phyloP scores from a whole-genome alignment of 2,113 vertebrate species.

The Platysteira castanea region DNA sequence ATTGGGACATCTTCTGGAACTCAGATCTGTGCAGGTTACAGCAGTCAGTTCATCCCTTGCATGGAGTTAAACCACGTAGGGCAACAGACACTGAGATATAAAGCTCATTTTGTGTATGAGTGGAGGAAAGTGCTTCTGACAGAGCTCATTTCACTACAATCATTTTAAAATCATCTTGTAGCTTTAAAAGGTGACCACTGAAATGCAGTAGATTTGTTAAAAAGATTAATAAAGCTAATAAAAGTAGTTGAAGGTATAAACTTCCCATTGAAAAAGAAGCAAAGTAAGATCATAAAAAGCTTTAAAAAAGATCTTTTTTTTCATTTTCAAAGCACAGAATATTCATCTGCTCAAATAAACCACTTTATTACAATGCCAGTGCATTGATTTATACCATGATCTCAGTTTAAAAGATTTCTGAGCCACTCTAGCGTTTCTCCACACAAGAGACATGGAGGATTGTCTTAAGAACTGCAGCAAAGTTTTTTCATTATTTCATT shows the following conservation, averaged over 20 bases:
- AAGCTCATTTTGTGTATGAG: neutral
- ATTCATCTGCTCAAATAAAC: slow-evolving; percentile 8
- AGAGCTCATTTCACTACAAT: neutral
- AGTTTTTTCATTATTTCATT: neutral
- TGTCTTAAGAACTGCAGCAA: neutral
- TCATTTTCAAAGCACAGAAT: slow-evolving; percentile 3
- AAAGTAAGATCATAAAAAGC: slow-evolving; percentile 10
- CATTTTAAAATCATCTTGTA: neutral
- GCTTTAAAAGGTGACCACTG: neutral
- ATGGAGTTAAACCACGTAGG: neutral
- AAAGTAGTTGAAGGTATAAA: neutral
- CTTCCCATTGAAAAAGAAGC: neutral
- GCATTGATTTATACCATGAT: slow-evolving; percentile 23
- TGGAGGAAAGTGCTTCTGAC: neutral
- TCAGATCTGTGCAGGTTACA: neutral
- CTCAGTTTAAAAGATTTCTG: neutral
- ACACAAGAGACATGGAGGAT: neutral
- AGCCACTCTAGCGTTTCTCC: neutral
- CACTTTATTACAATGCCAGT: neutral
- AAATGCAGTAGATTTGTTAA: neutral
- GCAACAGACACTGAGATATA: neutral
- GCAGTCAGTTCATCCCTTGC: neutral
- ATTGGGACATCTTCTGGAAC: neutral
- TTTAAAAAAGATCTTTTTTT: slow-evolving; percentile 40
- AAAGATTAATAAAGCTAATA: slow-evolving; percentile 1